A percentile compares a stretch with the other conserved stretches of the same genome.
Conservation (phyloP, 2,888 invertebrate species). For the Drosophila melanosoma region DNA sequence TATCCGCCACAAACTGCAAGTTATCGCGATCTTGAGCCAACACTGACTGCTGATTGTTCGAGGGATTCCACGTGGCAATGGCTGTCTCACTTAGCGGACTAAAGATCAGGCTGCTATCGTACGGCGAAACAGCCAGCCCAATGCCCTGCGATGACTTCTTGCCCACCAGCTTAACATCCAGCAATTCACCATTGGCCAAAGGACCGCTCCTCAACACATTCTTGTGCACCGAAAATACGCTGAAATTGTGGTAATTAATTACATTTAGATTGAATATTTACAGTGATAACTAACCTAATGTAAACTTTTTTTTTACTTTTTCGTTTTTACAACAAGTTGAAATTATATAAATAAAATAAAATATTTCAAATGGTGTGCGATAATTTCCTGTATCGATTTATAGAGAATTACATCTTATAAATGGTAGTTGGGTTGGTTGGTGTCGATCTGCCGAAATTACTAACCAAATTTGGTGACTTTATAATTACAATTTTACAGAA, state of each 20-base stretch:
- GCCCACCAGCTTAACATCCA: constrained; percentile 92
- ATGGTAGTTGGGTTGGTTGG: not conserved
- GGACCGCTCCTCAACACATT: constrained; percentile 91
- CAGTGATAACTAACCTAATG: not conserved
- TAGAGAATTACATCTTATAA: not conserved
- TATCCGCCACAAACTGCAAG: constrained; percentile 92
- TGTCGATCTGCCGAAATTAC: not conserved
- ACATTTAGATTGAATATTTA: not conserved
- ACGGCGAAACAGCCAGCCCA: constrained; percentile 89
- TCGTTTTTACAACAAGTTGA: not conserved
- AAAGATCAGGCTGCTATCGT: constrained; percentile 91
- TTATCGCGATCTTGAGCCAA: constrained; percentile 90
- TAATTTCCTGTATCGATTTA: not conserved
- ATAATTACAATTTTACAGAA: not conserved
- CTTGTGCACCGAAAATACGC: constrained; percentile 92
- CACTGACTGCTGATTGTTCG: constrained; percentile 90
- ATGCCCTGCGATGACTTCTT: constrained; percentile 94
- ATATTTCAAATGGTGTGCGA: not conserved
- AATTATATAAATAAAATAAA: not conserved
- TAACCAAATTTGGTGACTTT: not conserved
- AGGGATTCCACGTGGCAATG: constrained; percentile 92
- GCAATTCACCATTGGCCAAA: constrained; percentile 88
- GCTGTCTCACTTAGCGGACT: constrained; percentile 93
- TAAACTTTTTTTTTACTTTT: not conserved
- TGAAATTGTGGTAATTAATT: constrained; percentile 62